These are phyloP conservation scores for Oceanodroma tethys DNA, from an alignment of 2,113 vertebrate species.

Conservation along the genomic window DNA sequence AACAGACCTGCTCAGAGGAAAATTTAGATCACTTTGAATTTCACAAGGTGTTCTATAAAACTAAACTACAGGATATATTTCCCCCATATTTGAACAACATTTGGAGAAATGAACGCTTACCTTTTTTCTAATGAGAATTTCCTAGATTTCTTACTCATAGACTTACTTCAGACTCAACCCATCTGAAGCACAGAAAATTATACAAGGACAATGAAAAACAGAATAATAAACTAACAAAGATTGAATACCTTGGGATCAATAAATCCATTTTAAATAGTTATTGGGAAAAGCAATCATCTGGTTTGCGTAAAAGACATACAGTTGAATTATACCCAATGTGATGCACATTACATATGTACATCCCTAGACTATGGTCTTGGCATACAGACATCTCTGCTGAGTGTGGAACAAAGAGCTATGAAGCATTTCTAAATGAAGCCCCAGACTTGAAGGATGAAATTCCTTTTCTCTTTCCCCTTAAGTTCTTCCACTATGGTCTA, in stretches of 20 bases:
- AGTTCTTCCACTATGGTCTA: neutral
- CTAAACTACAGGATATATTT: neutral
- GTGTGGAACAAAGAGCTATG: neutral
- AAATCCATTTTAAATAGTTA: neutral
- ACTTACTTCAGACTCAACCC: neutral
- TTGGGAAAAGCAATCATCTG: neutral
- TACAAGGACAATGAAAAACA: neutral
- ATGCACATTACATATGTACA: neutral
- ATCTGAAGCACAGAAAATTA: neutral
- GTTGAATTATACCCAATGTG: neutral
- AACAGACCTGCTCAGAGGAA: conserved; percentile 46
- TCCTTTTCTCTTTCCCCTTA: neutral
- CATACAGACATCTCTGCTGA: neutral
- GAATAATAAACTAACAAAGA: neutral
- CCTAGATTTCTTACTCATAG: neutral
- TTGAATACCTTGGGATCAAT: neutral
- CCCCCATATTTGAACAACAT: neutral
- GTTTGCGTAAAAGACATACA: neutral
- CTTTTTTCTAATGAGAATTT: neutral
- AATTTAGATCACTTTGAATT: conserved; percentile 27
- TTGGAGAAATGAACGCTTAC: neutral
- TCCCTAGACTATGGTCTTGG: neutral
- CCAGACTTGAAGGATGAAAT: neutral
- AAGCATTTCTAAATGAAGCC: neutral
- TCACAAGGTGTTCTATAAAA: conserved; percentile 35